phyloP scores from a whole-genome alignment of 37 sponge, comb jelly and placozoan genomes.

The Eunapius fragilis region DNA sequence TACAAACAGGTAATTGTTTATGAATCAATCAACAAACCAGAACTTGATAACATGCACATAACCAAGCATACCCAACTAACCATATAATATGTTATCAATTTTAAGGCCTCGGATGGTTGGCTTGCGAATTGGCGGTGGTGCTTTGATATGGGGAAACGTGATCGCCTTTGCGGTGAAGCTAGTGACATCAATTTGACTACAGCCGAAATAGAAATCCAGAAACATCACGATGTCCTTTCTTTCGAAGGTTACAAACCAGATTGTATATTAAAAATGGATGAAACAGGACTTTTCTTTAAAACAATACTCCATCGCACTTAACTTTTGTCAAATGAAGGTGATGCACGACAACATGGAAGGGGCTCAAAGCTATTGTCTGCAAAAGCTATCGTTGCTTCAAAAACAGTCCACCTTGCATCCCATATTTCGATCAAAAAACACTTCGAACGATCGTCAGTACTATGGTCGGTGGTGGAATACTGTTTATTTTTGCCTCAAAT shows the following conservation, averaged over 20 bases:
- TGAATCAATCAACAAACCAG: too few relatives aligned
- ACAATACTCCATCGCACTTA: not conserved
- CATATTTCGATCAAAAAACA: slow-evolving; percentile 6
- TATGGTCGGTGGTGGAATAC: slow-evolving; percentile 1
- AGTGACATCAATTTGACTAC: not conserved
- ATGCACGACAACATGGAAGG: not conserved
- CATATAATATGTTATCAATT: not conserved
- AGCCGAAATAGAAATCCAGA: not conserved
- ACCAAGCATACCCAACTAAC: too few relatives aligned
- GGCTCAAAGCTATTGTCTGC: not conserved
- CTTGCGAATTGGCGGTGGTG: not conserved
- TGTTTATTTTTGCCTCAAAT: slow-evolving; percentile 10
- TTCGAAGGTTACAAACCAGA: not conserved
- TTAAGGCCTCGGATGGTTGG: not conserved
- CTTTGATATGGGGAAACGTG: not conserved
- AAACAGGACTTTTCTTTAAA: not conserved
- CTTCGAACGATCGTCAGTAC: slow-evolving; percentile 13
- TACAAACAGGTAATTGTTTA: too few relatives aligned
- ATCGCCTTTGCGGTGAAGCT: not conserved
- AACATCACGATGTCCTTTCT: not conserved
- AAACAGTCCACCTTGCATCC: slow-evolving; percentile 18
- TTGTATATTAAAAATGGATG: not conserved
- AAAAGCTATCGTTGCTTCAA: slow-evolving; percentile 5
- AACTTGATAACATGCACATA: too few relatives aligned
- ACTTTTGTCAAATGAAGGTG: not conserved